These are phyloP conservation scores for Xiphophorus hellerii DNA, from an alignment of 2,113 vertebrate species.

Conservation along the genomic window DNA sequence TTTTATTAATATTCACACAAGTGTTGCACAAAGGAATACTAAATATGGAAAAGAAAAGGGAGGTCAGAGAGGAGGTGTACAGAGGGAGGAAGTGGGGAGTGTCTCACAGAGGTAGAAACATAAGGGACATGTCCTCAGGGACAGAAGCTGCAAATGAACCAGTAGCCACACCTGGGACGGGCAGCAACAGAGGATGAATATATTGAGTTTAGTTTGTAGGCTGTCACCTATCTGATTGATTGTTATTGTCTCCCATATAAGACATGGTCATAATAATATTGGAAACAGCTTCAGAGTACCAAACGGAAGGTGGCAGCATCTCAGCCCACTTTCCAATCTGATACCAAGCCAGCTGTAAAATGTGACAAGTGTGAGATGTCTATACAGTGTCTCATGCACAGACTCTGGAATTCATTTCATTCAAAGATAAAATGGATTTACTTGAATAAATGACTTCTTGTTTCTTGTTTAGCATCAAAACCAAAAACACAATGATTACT, in stretches of 20 bases:
- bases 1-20: slow-evolving; percentile 36
- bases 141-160: slow-evolving; percentile 57
- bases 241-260: background rate
- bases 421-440: background rate
- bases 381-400: background rate
- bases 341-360: background rate
- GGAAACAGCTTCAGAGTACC: background rate
- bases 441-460: no score
- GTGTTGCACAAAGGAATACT: slow-evolving; percentile 46
- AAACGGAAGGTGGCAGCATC: background rate
- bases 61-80: slow-evolving; percentile 29
- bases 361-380: background rate
- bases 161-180: slow-evolving; percentile 60
- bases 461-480: no score
- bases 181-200: background rate
- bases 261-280: background rate
- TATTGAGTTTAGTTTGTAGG: slow-evolving; percentile 12
- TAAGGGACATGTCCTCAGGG: slow-evolving; percentile 50
- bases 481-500: no score
- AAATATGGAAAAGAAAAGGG: slow-evolving; percentile 57
- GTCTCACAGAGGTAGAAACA: slow-evolving; percentile 53
- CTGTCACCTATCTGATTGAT: slow-evolving; percentile 33
- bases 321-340: background rate
- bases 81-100: slow-evolving; percentile 38
- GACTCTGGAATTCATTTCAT: background rate